A percentile compares a stretch with the other conserved stretches of the same genome.
Evolutionary conservation across 1,140 invertebrate genomes (phyloP).

Genomic region (Macrostomum lignano): DNA sequence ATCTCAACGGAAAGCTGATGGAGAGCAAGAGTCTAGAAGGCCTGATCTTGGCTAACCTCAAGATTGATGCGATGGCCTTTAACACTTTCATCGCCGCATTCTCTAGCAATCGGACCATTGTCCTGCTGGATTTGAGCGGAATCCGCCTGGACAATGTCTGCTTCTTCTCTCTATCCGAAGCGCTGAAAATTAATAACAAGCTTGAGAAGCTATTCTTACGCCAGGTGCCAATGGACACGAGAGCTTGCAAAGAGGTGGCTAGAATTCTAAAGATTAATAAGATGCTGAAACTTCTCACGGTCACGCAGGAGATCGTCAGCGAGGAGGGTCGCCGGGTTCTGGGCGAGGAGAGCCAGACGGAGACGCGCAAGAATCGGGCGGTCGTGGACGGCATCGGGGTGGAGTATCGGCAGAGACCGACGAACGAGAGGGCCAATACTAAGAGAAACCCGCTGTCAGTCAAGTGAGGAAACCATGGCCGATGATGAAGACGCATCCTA

Average conservation of each 20-base stretch:
- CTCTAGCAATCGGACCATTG: neutral
- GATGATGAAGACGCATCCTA: too few species aligned
- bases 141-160: slow-evolving; percentile 1
- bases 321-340: too few species aligned
- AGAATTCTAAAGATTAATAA: slow-evolving; percentile 1
- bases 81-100: slow-evolving; percentile 1
- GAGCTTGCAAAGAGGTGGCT: neutral
- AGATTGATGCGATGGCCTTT: slow-evolving; percentile 1
- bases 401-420: too few species aligned
- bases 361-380: too few species aligned
- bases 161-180: slow-evolving; percentile 1
- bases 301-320: too few species aligned
- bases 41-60: neutral
- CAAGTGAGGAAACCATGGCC: too few species aligned
- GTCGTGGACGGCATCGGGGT: too few species aligned
- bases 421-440: too few species aligned
- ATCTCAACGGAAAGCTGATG: neutral
- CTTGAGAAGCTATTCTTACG: neutral
- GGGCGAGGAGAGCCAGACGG: too few species aligned
- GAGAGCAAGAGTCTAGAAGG: neutral
- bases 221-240: neutral
- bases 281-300: slow-evolving; percentile 1
- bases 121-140: neutral
- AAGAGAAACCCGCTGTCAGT: too few species aligned
- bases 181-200: neutral